Base-by-base conservation (phyloP, 2,113 vertebrate species). In the Melanostigma gelatinosum region DNA sequence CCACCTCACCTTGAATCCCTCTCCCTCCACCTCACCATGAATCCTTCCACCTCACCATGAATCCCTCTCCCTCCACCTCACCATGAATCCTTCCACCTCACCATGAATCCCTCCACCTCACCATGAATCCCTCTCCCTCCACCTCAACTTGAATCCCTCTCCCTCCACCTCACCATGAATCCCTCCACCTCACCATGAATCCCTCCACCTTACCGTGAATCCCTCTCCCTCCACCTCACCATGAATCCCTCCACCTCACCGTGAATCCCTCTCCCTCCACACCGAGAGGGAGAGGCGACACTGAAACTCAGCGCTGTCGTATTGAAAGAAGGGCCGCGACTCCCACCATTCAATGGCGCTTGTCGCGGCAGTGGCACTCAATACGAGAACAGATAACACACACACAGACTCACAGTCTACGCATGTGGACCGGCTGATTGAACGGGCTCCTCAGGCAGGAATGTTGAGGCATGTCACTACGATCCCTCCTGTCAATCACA, bases 221-320 rank as follows among this genome's bases (percentile, higher is more conserved):
- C 24, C 24, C 24, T 24, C 24, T 24, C 1, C 24, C 24, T 24
- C 24, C 24, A 24, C 24, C 24, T 24, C 24, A 24, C 24, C 24
- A 24, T 24, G 1, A 24, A 24, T 24, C 24, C 24, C 24, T 24
- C 24, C 24, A 24, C 24, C 24, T 24, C 24, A 50, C 58, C 73
- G 78, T 78, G 46, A 55, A 57, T 40, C 46, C 7, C 3, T 12
- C 10, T n/a, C 46, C 18, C 54, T 18, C 16, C 24, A 9, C 5
- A 34, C 60, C 54, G 64, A 11, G 15, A 86, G 84, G 24, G 18
- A 57, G 10, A 77, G 64, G 4, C 18, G 76, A 79, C 66, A 55
- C 18, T n/a, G 7, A 75, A 57, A 70, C 6, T 38, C 64, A n/a
- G 24, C 0, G 1, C 68, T 24, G 68, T 34, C 34, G 6, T 13